A percentile compares a stretch with the other conserved stretches of the same genome.
Evolutionary conservation across 2,888 invertebrate species (phyloP).

Genomic region (Endotricha flammealis): DNA sequence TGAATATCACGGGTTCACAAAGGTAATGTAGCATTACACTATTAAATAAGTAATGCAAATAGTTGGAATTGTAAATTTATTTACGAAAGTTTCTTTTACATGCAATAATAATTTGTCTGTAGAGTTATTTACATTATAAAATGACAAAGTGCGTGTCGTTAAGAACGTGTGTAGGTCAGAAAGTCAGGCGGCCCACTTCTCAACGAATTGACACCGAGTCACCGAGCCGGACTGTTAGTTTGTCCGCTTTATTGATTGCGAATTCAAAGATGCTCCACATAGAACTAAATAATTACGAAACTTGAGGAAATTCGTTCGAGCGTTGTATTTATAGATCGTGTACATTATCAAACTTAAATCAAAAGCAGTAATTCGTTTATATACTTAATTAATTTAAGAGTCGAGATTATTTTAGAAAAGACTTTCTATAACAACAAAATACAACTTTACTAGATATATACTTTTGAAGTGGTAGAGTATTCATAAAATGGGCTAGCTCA

Average conservation of each 20-base stretch:
- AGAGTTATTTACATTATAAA: slow-evolving; percentile 10
- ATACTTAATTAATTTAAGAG: too few relatives aligned
- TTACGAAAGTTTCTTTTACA: slow-evolving; percentile 10
- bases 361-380: too few relatives aligned
- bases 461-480: too few relatives aligned
- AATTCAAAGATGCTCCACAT: slow-evolving; percentile 28
- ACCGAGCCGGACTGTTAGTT: slow-evolving; percentile 58
- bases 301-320: too few relatives aligned
- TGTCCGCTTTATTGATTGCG: slow-evolving; percentile 45
- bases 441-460: too few relatives aligned
- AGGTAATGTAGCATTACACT: slow-evolving; percentile 34
- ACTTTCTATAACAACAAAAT: too few relatives aligned
- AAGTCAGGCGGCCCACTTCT: slow-evolving; percentile 66
- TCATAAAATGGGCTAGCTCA: too few relatives aligned
- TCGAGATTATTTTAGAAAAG: too few relatives aligned
- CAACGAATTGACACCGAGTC: slow-evolving; percentile 52
- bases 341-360: too few relatives aligned
- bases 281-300: slow-evolving; percentile 7
- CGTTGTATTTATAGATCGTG: too few relatives aligned
- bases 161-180: slow-evolving; percentile 59
- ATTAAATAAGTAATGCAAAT: too few relatives aligned
- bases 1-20: slow-evolving; percentile 44
- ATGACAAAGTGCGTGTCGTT: slow-evolving; percentile 27
- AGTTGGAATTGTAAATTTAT: too few relatives aligned
- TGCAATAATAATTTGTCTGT: slow-evolving; percentile 10